Conservation (phyloP, 2,888 invertebrate species). For the Andricus quercusramuli region DNA sequence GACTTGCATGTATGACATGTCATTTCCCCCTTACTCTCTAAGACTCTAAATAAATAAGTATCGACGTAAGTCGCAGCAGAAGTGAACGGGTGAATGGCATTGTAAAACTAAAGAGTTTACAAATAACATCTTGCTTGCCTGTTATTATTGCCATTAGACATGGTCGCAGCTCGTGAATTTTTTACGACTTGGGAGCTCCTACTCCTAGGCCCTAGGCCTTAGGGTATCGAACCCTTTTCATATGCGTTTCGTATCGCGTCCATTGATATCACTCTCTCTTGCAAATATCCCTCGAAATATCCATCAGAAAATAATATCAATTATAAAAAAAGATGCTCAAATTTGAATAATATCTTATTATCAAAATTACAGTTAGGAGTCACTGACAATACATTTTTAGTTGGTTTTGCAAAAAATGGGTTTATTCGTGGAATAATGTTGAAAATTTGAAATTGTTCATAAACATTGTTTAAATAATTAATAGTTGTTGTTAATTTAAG, state of each 20-base stretch:
- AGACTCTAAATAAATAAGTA: slow-evolving; percentile 36
- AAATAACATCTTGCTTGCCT: slow-evolving; percentile 4
- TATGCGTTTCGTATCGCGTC: not conserved
- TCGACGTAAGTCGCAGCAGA: slow-evolving; percentile 16
- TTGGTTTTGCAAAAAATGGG: too few relatives aligned
- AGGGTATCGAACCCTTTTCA: slow-evolving; percentile 28
- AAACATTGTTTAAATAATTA: too few relatives aligned
- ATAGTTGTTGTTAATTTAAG: too few relatives aligned
- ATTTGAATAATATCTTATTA: too few relatives aligned
- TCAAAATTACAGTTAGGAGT: too few relatives aligned
- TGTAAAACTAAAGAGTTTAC: slow-evolving; percentile 23
- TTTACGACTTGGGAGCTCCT: slow-evolving; percentile 10
- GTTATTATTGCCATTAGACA: slow-evolving; percentile 17
- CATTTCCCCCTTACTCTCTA: not conserved
- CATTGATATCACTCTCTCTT: not conserved
- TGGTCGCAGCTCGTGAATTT: slow-evolving; percentile 23
- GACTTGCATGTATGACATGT: not conserved
- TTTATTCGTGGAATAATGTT: too few relatives aligned
- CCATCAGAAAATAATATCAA: not conserved
- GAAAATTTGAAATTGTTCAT: too few relatives aligned
- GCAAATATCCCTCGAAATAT: not conserved
- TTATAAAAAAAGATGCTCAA: not conserved
- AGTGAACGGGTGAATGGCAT: slow-evolving; percentile 33
- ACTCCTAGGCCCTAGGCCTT: not conserved
- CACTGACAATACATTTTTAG: too few relatives aligned